A percentile compares a stretch with the other conserved stretches of the same genome.
These are phyloP conservation scores for Hydrophis major DNA, from an alignment of 2,797 vertebrate genomes.

Conservation along the genomic window DNA sequence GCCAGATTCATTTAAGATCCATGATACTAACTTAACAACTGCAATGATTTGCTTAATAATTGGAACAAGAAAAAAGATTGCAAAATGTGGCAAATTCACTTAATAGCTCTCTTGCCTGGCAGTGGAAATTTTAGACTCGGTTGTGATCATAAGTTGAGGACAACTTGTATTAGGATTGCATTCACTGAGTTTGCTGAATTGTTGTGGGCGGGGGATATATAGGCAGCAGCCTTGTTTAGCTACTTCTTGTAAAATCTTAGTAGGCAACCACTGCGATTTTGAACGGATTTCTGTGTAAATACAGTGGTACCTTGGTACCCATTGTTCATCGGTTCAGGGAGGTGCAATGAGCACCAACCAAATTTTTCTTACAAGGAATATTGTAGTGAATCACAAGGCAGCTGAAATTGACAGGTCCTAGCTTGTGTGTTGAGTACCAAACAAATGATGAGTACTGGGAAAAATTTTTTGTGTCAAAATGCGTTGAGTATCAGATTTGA, in stretches of 20 bases:
- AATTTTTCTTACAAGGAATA: neutral
- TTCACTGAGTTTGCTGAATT: neutral
- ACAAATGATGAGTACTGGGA: neutral
- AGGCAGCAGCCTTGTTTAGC: neutral
- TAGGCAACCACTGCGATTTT: neutral
- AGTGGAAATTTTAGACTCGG: neutral
- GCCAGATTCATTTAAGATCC: neutral
- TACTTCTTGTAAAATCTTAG: constrained; percentile 28
- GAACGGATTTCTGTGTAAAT: neutral
- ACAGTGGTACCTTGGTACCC: neutral
- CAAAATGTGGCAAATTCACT: neutral
- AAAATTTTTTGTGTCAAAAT: neutral
- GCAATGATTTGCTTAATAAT: neutral
- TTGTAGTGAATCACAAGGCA: neutral
- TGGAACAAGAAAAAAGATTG: neutral
- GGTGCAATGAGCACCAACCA: neutral
- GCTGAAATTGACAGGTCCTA: neutral
- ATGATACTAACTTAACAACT: neutral
- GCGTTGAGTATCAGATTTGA: neutral
- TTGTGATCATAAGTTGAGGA: neutral
- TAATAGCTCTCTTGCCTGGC: neutral
- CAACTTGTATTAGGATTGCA: neutral
- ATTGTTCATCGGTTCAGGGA: neutral
- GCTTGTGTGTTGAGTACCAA: neutral
- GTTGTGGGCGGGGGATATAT: neutral